Conservation (phyloP, 2,888 invertebrate species). For the Drosophila paracracens region DNA sequence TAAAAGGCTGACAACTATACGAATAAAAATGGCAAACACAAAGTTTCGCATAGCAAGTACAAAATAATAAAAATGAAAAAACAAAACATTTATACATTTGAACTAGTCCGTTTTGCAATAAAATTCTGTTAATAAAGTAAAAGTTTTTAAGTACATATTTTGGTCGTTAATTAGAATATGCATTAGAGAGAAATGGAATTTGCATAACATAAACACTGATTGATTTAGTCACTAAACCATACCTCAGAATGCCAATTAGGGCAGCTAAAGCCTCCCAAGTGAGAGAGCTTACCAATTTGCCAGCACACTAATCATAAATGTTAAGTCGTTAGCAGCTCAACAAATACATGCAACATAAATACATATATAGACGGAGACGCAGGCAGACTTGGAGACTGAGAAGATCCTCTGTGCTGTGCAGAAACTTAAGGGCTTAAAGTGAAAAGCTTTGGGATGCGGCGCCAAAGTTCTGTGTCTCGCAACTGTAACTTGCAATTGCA, state of each 20-base stretch:
- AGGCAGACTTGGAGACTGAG: background rate
- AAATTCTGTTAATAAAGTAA: background rate
- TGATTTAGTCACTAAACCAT: slow-evolving; percentile 31
- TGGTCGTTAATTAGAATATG: background rate
- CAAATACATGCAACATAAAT: slow-evolving; percentile 45
- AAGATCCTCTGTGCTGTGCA: slow-evolving; percentile 25
- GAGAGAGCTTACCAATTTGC: slow-evolving; percentile 63
- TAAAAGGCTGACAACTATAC: slow-evolving; percentile 12
- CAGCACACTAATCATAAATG: slow-evolving; percentile 63
- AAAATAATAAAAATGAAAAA: slow-evolving; percentile 11
- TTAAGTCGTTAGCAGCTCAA: slow-evolving; percentile 51
- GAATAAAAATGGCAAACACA: slow-evolving; percentile 29
- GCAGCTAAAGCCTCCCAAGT: slow-evolving; percentile 20
- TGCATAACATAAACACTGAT: slow-evolving; percentile 29
- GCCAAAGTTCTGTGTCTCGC: slow-evolving; percentile 43
- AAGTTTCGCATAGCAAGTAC: slow-evolving; percentile 28
- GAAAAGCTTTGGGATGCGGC: slow-evolving; percentile 40
- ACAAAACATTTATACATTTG: background rate
- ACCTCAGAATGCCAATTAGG: slow-evolving; percentile 49
- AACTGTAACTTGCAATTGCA: slow-evolving; percentile 58
- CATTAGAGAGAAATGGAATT: background rate
- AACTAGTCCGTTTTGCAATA: background rate
- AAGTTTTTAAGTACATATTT: background rate
- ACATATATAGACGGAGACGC: background rate
- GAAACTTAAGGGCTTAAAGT: slow-evolving; percentile 63